Evolutionary conservation across 2,797 vertebrate genomes (phyloP).

Genomic region (Fistularia tabacaria): DNA sequence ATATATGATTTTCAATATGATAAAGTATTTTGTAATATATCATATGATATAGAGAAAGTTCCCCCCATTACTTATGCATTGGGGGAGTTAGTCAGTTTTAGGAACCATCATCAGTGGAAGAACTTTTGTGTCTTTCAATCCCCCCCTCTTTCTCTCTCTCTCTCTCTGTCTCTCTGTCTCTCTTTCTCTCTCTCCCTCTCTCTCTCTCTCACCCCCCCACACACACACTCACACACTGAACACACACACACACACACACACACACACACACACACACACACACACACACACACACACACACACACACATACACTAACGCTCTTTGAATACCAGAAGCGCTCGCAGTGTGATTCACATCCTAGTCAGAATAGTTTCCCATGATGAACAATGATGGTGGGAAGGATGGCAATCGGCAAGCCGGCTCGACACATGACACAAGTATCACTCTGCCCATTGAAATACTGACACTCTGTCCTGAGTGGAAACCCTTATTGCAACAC

Average conservation of each 20-base stretch:
- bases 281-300: constrained; percentile 4
- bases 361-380: constrained; percentile 49
- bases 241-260: constrained; percentile 3
- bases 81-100: too few species aligned
- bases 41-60: too few species aligned
- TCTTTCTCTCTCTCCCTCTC: too few species aligned
- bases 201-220: background rate
- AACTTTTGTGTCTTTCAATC: too few species aligned
- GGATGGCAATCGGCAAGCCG: constrained; percentile 1
- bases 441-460: constrained; percentile 2
- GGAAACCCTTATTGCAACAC: too few species aligned
- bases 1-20: too few species aligned
- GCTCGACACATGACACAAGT: constrained; percentile 1
- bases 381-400: constrained; percentile 33
- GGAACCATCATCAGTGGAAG: too few species aligned
- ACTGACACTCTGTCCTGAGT: too few species aligned
- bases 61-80: too few species aligned
- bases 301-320: background rate
- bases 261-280: constrained; percentile 1
- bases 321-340: constrained; percentile 23
- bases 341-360: constrained; percentile 31
- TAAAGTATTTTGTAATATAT: too few species aligned
- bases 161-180: too few species aligned
- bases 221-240: background rate
- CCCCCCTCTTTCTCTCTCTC: too few species aligned